Evolutionary conservation across 2,888 invertebrate species (phyloP), one percentile per base, ranked within the genome.

Genomic region (Protophormia terraenovae): DNA sequence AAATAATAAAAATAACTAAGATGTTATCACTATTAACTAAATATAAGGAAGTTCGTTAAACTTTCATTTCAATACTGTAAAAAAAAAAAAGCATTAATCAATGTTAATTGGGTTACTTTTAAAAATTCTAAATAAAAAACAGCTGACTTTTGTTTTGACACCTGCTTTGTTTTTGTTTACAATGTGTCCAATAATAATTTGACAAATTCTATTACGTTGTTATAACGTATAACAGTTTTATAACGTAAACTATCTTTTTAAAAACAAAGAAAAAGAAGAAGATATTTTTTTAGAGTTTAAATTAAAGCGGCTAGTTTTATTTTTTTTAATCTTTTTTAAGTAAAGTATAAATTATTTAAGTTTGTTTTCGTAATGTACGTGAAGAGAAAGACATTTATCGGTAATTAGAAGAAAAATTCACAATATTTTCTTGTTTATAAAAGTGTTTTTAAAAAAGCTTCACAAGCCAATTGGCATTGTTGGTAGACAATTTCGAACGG

Each of bases 401-500:
- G 14, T 38, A n/a, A n/a, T 38, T 38, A 12, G 0, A 5, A 4
- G n/a, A 41, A 47, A 47, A 19, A 47, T 19, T 22, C 50, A 4
- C 19, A 53, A 69, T 4, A 32, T 29, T 50, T 14, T 32, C 1
- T 32, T 32, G 7, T 7, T 2, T 27, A 10, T 10, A 35, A 8
- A 29, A 41, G 19, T 41, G 41, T 53, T n/a, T 94, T 93, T 87
- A 96, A 92, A 92, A 96, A 96, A 77, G 93, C 94, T 66, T 92
- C 92, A 87, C 95, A 95, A 75, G 95, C 95, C 69, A 95, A 92
- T 1, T 93, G 81, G 90, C 96, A 96, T 90, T 96, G 96, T 66
- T 95, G 93, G 89, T 95, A 96, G 87, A 96, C 96, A 90, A 94
- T 95, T 88, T 96, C 95, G 50, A 83, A 72, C n/a, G 77, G 95